A percentile compares a stretch with the other conserved stretches of the same genome.
These are phyloP conservation scores for Lagopus muta DNA, from an alignment of 2,113 vertebrate genomes.

Conservation along the genomic window DNA sequence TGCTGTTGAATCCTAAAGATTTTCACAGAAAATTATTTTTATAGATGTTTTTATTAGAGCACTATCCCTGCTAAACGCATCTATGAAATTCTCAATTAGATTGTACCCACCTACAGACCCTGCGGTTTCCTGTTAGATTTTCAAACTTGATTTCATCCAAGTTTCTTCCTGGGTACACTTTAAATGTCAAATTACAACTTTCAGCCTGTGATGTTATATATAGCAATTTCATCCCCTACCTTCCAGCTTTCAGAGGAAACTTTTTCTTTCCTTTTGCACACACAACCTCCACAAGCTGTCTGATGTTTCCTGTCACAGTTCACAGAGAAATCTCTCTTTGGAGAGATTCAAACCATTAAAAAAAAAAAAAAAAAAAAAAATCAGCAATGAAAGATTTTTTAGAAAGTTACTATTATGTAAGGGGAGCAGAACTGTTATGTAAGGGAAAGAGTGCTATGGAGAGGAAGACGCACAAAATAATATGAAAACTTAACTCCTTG, in stretches of 20 bases:
- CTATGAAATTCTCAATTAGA: constrained; percentile 49
- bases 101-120: constrained; percentile 53
- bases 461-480: not conserved
- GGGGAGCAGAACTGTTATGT: not conserved
- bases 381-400: constrained; percentile 17
- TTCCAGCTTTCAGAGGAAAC: constrained; percentile 50
- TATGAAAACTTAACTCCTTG: not conserved
- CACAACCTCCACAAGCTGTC: constrained; percentile 51
- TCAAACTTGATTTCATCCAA: constrained; percentile 38
- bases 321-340: constrained; percentile 16
- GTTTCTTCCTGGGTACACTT: constrained; percentile 40
- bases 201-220: constrained; percentile 33
- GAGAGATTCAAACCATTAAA: not conserved
- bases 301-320: constrained; percentile 44
- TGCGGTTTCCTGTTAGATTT: constrained; percentile 41
- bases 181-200: constrained; percentile 66
- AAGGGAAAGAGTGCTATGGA: not conserved
- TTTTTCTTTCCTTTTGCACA: constrained; percentile 49
- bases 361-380: not conserved
- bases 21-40: constrained; percentile 57
- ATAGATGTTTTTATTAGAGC: constrained; percentile 61
- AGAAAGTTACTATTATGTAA: constrained; percentile 52
- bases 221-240: constrained; percentile 48
- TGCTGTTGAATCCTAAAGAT: constrained; percentile 36
- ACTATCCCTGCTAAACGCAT: constrained; percentile 10